Evolutionary conservation across 2,797 vertebrate genomes (phyloP), one percentile per base, ranked within the genome.

Genomic region (Lepilemur septentrionalis): DNA sequence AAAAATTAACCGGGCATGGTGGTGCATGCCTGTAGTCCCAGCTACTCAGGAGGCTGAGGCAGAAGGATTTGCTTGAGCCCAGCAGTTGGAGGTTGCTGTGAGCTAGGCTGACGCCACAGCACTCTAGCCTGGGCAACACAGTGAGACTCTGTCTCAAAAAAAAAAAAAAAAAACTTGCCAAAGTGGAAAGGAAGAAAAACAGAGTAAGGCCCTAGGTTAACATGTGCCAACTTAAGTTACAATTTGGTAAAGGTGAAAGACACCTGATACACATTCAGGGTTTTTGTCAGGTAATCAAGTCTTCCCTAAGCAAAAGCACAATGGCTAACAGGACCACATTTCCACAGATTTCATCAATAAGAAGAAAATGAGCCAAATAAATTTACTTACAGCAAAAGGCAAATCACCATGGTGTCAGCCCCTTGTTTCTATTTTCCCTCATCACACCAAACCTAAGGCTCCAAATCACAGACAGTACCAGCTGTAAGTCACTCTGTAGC

Each of bases 331-430:
- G 59, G 22, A 35, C 38, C 41, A 57, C 35, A 63, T 35, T 38
- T 83, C 63, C 57, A 93, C 0, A 86, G 48, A 63, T 35, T 25
- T 69, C 76, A 12, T 59, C 18, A 55, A 5, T 5, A 80, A 73
- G 61, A 15, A 65, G 22, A 81, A 82, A 93, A 70, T 0, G 7
- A 84, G 48, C 17, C 46, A 59, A 84, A 63, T 28, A 43, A 91
- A 55, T 55, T 78, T 35, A 82, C 80, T 97, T 73, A 86, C 92
- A 91, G 79, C 30, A 65, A 86, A 75, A 61, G 57, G 23, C 59
- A 84, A 48, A 48, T 50, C 52, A 81, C 52, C 59, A 46, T 18
- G 28, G 28, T 72, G 12, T 84, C n/a, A 65, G 83, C 65, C 41
- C 50, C 17, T 35, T 69, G 59, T 76, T 22, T 76, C 72, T 73